Conservation (phyloP, 1,140 invertebrate species). For the Parapsyche elsis region DNA sequence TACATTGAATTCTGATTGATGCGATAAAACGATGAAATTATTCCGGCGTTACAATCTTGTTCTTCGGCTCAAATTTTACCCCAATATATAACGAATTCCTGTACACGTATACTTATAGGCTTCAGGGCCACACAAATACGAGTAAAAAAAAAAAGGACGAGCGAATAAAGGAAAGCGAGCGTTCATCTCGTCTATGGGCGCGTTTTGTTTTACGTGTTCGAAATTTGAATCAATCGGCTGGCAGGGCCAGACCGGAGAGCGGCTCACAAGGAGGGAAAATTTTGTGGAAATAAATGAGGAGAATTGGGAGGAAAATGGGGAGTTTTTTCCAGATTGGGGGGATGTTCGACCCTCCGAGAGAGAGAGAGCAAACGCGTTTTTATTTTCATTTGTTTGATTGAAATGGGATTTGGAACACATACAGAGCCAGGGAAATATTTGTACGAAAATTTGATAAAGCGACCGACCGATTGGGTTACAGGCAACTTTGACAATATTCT, state of each 20-base stretch:
- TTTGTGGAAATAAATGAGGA: slow-evolving; percentile 23
- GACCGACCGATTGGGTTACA: neutral
- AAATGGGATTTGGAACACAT: slow-evolving; percentile 49
- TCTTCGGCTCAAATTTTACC: neutral
- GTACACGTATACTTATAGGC: neutral
- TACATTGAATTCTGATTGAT: slow-evolving; percentile 31
- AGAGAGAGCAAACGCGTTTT: slow-evolving; percentile 41
- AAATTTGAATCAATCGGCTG: slow-evolving; percentile 47
- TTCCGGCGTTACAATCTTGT: slow-evolving; percentile 15
- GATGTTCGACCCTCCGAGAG: slow-evolving; percentile 22
- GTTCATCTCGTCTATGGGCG: slow-evolving; percentile 25
- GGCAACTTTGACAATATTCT: slow-evolving; percentile 3
- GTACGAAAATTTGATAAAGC: slow-evolving; percentile 26
- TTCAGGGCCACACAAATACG: slow-evolving; percentile 16
- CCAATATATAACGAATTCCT: neutral
- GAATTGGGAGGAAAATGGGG: neutral
- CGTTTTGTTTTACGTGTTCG: slow-evolving; percentile 52
- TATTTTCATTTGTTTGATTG: slow-evolving; percentile 55
- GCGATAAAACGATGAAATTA: slow-evolving; percentile 24
- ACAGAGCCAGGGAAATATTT: slow-evolving; percentile 7
- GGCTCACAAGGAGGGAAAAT: neutral
- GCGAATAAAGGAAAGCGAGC: slow-evolving; percentile 44
- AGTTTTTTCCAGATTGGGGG: slow-evolving; percentile 3
- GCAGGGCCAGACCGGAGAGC: neutral
- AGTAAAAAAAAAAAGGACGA: slow-evolving; percentile 19